These are phyloP conservation scores for Alentia gelatinosa DNA, from an alignment of 2,888 invertebrate species.

Conservation along the genomic window DNA sequence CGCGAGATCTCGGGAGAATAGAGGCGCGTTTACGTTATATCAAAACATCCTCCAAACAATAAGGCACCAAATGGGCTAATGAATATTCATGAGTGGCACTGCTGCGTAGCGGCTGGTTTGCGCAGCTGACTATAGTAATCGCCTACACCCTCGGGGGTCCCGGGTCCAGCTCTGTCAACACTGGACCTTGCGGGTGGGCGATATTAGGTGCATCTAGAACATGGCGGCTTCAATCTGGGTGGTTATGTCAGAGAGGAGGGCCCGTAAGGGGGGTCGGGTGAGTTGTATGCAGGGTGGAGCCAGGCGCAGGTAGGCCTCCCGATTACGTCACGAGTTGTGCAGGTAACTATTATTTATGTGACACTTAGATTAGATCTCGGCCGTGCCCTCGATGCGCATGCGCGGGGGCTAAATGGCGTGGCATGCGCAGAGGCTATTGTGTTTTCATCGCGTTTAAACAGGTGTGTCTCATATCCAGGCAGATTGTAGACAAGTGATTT, in stretches of 20 bases:
- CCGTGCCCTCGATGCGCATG: no score
- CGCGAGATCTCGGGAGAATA: not conserved
- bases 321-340: no score
- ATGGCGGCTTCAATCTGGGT: not conserved
- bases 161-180: slow-evolving; percentile 9
- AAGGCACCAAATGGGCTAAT: not conserved
- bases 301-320: not conserved
- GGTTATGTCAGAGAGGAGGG: not conserved
- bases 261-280: not conserved
- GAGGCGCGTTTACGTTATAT: slow-evolving; percentile 8
- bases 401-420: no score
- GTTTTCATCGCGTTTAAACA: no score
- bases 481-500: no score
- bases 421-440: no score
- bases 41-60: slow-evolving; percentile 19
- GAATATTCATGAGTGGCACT: slow-evolving; percentile 20
- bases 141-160: not conserved
- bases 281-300: not conserved
- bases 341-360: no score
- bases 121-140: not conserved
- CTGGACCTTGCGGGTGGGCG: not conserved
- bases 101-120: not conserved
- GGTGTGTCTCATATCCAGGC: no score
- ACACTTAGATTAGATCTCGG: no score
- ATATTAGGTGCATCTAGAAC: not conserved